Evolutionary conservation across 2,113 vertebrate species (phyloP), one percentile per base, ranked within the genome.

Genomic region (Gymnocephalus cernua): DNA sequence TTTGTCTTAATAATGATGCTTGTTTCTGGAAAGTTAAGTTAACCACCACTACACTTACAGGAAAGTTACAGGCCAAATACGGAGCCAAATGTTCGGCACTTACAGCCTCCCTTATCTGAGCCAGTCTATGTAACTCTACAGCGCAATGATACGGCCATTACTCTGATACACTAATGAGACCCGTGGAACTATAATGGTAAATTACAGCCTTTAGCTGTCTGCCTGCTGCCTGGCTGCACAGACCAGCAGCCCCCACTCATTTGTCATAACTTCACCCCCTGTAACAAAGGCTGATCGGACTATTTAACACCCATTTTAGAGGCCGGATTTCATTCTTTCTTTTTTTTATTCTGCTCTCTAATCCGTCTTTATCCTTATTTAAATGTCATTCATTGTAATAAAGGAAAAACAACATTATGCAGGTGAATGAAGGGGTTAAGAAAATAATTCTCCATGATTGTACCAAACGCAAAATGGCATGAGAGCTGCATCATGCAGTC

Each of bases 401-500:
- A 73, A 66, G 21, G 65, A 75, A 50, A 71, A 81, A 89, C 89
- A 82, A 86, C 86, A 93, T 90, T 91, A 79, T 44, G 77, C 88
- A 89, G 89, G 85, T 88, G 80, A 88, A 74, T 80, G 69, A 82
- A 86, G 62, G 81, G 86, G 91, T 86, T 86, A 89, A 76, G 79
- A 88, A 86, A 88, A 83, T 85, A 79, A 91, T 89, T 91, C 77
- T 88, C 86, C 89, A 61, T 1, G 2, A 77, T 85, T 77, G 75
- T 53, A 84, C 63, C 73, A 69, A 75, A 61, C 47, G 63, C 71
- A 68, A 66, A 67, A 75, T 62, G 66, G 35, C 74, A 66, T 86
- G 83, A 88, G 63, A 79, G 32, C 71, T 77, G 74, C 54, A 81
- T 65, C 71, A 77, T 25, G 35, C 18, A 82, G 71, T 80, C 90